Evolutionary conservation across 2,888 invertebrate species (phyloP).

Genomic region (Patella caerulea): DNA sequence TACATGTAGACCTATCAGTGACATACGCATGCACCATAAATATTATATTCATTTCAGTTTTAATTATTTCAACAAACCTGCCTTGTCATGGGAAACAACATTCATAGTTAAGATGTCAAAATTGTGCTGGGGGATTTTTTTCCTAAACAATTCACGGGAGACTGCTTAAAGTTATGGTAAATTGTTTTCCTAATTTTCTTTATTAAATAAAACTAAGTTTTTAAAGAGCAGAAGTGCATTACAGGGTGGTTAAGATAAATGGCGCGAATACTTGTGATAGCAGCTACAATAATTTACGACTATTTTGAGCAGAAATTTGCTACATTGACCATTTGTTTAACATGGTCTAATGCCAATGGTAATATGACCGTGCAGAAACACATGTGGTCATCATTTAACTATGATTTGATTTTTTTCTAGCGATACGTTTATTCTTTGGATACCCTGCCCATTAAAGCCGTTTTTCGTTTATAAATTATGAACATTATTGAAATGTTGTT

Average conservation of each 20-base stretch:
- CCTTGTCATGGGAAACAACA: background rate
- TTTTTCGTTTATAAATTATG: too few species aligned
- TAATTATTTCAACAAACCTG: too few species aligned
- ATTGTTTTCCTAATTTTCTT: slow-evolving; percentile 5
- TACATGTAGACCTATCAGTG: too few species aligned
- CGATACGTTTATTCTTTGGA: too few species aligned
- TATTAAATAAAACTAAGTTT: background rate
- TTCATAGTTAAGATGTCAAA: slow-evolving; percentile 9
- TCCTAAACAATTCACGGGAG: background rate
- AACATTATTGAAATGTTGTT: too few species aligned
- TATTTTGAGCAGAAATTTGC: slow-evolving; percentile 2
- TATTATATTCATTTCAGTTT: too few species aligned
- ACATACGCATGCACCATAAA: too few species aligned
- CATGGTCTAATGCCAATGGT: background rate
- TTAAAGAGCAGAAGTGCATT: slow-evolving; percentile 1
- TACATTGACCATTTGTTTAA: background rate
- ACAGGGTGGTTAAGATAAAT: background rate
- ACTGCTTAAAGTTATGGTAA: slow-evolving; percentile 3
- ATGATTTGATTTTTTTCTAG: too few species aligned
- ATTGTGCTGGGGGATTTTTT: background rate
- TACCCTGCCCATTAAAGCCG: too few species aligned
- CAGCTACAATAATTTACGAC: background rate
- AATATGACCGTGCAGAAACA: background rate
- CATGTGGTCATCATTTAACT: slow-evolving; percentile 2
- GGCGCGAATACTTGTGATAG: slow-evolving; percentile 5